Evolutionary conservation across 2,797 vertebrate species (phyloP), one percentile per base, ranked within the genome.

Genomic region (Siniperca scherzeri): DNA sequence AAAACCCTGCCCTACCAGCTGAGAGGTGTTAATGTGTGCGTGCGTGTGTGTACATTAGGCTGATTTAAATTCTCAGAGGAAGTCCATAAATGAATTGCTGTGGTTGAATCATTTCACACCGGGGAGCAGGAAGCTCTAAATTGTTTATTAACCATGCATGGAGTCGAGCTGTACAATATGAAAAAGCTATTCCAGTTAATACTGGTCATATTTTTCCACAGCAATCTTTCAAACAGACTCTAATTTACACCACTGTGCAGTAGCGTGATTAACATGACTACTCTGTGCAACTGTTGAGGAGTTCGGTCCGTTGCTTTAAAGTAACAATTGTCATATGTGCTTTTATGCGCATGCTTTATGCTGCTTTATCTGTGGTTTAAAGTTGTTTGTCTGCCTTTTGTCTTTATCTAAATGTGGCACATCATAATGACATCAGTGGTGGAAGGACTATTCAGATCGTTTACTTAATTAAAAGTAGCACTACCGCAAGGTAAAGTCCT

Each of bases 121-220:
- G 9, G 64, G 66, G 50, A 65, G 56, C 25, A 76, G 72, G 64
- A 82, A 60, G 66, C 46, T 80, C 44, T 69, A 80, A 79, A 81
- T 44, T 56, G 65, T 78, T 85, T 70, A 60, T 77, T 67, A 89
- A 85, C 36, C 40, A 1, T 9, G 74, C 66, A 14, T 59, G 71
- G 64, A 81, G 70, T 33, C 4, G 19, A 48, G 66, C 25, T 42
- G 55, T 7, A 16, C 48, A 38, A 65, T 30, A 74, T 78, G 61
- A 78, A 75, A 25, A 61, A 74, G 60, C 66, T 48, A 40, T 61
- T 73, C 42, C 21, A 25, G 22, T 64, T 70, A 52, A 57, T 71
- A 1, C 27, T 16, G 17, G 0, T 73, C 42, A 50, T 56, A 30
- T 74, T 30, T 72, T 71, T 67, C 55, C 25, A 48, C 7, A 4